Percentiles rank a stretch among this genome's conserved stretches.
phyloP scores from a whole-genome alignment of 2,888 invertebrate species.

The Agrilus cyanescens region DNA sequence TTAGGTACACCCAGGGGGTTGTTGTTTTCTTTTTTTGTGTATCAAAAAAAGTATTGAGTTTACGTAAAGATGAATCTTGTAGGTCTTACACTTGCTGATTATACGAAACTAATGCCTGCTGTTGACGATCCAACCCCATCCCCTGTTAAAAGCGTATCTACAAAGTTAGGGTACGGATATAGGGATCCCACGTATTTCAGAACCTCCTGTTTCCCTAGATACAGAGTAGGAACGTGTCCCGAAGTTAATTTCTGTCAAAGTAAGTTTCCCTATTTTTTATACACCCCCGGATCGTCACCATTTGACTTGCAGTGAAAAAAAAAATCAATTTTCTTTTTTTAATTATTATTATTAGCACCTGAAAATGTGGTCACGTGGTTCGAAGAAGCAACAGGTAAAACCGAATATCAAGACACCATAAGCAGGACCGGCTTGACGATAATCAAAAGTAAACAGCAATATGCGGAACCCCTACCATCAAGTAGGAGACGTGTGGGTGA shows the following conservation, averaged over 20 bases:
- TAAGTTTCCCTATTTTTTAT: slow-evolving; percentile 17
- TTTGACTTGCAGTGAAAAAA: not conserved
- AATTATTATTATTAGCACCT: slow-evolving; percentile 31
- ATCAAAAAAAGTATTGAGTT: no score
- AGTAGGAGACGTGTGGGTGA: slow-evolving; percentile 47
- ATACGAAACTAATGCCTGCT: slow-evolving; percentile 46
- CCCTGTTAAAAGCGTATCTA: slow-evolving; percentile 43
- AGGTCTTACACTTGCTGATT: slow-evolving; percentile 43
- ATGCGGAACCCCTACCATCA: slow-evolving; percentile 49
- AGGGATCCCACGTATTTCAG: slow-evolving; percentile 51
- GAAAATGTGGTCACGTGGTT: slow-evolving; percentile 42
- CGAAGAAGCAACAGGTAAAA: slow-evolving; percentile 43
- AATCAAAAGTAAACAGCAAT: slow-evolving; percentile 49
- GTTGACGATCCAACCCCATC: slow-evolving; percentile 47
- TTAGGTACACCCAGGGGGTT: no score
- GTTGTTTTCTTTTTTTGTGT: no score
- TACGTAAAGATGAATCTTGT: no score
- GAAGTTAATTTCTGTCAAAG: slow-evolving; percentile 29
- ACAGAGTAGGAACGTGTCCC: slow-evolving; percentile 42
- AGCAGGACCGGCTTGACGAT: slow-evolving; percentile 48
- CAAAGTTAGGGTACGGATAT: slow-evolving; percentile 46
- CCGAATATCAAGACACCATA: slow-evolving; percentile 51
- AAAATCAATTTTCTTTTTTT: not conserved
- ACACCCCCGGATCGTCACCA: no score
- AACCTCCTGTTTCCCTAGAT: slow-evolving; percentile 41